These are phyloP conservation scores for Nothocercus nigrocapillus DNA, from an alignment of 2,113 vertebrate species.

Conservation along the genomic window DNA sequence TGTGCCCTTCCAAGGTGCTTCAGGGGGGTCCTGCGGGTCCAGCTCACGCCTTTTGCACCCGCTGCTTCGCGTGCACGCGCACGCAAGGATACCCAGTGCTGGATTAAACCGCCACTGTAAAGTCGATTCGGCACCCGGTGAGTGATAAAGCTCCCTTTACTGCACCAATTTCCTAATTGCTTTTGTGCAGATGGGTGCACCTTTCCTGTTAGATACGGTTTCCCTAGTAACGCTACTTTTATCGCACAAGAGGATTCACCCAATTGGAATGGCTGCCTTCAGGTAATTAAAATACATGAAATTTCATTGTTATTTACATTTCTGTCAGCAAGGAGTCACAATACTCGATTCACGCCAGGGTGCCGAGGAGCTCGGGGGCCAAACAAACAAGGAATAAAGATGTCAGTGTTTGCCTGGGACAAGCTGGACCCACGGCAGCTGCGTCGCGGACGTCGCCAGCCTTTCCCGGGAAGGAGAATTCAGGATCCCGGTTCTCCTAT, in stretches of 20 bases:
- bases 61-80: background rate
- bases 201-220: constrained; percentile 71
- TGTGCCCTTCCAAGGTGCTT: background rate
- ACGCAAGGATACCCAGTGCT: background rate
- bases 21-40: background rate
- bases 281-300: constrained; percentile 73
- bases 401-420: constrained; percentile 52
- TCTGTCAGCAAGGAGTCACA: constrained; percentile 30
- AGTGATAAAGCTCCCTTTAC: constrained; percentile 12
- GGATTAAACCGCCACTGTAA: background rate
- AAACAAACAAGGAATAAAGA: constrained; percentile 68
- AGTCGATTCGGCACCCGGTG: background rate
- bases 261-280: constrained; percentile 61
- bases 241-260: constrained; percentile 67
- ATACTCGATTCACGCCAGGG: constrained; percentile 57
- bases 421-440: constrained; percentile 29
- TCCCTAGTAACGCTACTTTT: constrained; percentile 75
- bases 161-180: constrained; percentile 43
- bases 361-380: background rate
- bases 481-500: background rate
- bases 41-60: background rate
- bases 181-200: constrained; percentile 26
- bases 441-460: background rate
- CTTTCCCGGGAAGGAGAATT: background rate
- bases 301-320: constrained; percentile 70